phyloP scores from a whole-genome alignment of 1,140 invertebrate species.

The Hyposmocoma kahamanoa region DNA sequence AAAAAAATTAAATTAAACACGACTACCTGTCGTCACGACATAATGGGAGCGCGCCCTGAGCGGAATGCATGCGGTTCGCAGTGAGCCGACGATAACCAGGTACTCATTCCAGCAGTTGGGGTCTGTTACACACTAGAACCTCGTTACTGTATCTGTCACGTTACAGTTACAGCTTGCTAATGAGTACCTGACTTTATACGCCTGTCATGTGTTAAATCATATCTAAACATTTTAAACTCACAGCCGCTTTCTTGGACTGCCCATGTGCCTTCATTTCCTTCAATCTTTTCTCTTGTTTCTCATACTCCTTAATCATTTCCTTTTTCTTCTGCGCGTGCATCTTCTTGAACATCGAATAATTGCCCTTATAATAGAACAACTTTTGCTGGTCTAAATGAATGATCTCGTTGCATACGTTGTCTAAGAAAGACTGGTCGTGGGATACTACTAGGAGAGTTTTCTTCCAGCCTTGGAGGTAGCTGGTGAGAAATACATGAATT shows the following conservation, averaged over 20 bases:
- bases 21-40: no score
- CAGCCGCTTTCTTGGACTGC: constrained; percentile 94
- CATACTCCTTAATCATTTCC: constrained; percentile 97
- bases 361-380: constrained; percentile 97
- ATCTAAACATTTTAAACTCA: constrained; percentile 54
- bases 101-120: no score
- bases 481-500: no score
- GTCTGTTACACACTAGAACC: no score
- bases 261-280: constrained; percentile 96
- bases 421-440: constrained; percentile 99
- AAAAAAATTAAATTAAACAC: no score
- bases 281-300: constrained; percentile 97
- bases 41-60: no score
- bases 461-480: constrained; percentile 97
- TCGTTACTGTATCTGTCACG: no score
- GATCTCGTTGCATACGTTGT: constrained; percentile 99
- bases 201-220: no score
- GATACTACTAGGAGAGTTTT: constrained; percentile 98
- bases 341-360: constrained; percentile 99
- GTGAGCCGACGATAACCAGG: no score
- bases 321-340: constrained; percentile 97
- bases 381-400: constrained; percentile 97
- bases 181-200: no score
- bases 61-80: no score
- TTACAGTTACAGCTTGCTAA: no score